Percentiles rank a stretch among this genome's conserved stretches.
Conservation (phyloP, 1,140 invertebrate species). For the Ooceraea biroi region DNA sequence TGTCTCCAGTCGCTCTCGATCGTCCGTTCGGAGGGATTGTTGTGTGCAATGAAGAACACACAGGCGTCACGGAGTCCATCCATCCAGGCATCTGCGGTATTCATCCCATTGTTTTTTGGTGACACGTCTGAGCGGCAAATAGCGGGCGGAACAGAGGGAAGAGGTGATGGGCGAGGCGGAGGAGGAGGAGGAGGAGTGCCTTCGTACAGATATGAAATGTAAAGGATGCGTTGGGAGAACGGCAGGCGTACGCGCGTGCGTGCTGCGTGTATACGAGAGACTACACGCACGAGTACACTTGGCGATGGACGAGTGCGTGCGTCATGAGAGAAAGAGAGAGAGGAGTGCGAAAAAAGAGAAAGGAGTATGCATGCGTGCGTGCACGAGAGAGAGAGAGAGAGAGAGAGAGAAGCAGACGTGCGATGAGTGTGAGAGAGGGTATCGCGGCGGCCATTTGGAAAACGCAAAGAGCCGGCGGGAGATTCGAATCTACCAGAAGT, state of each 20-base stretch:
- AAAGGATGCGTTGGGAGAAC: constrained; percentile 55
- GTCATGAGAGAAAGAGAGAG: constrained; percentile 12
- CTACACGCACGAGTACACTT: not conserved
- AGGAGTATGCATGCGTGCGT: not conserved
- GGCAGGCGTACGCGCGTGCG: constrained; percentile 45
- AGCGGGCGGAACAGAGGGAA: constrained; percentile 16
- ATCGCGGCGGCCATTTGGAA: constrained; percentile 79
- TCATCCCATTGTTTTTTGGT: constrained; percentile 34
- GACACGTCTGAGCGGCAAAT: constrained; percentile 18
- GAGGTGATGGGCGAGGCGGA: constrained; percentile 45
- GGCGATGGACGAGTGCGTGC: not conserved
- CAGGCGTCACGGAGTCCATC: too few relatives aligned
- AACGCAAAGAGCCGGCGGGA: constrained; percentile 73
- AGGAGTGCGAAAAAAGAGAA: not conserved
- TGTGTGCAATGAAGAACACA: too few relatives aligned
- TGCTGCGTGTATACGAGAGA: constrained; percentile 33
- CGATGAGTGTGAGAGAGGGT: constrained; percentile 39
- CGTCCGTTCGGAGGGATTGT: too few relatives aligned
- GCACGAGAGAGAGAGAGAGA: not conserved
- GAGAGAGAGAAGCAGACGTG: not conserved
- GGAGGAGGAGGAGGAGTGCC: constrained; percentile 71
- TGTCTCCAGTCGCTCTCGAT: too few relatives aligned
- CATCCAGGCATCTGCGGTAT: not conserved
- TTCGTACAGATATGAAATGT: constrained; percentile 69
- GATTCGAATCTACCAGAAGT: constrained; percentile 69